Conservation (phyloP, 2,888 invertebrate species). For the Rhopalosiphum nymphaeae region DNA sequence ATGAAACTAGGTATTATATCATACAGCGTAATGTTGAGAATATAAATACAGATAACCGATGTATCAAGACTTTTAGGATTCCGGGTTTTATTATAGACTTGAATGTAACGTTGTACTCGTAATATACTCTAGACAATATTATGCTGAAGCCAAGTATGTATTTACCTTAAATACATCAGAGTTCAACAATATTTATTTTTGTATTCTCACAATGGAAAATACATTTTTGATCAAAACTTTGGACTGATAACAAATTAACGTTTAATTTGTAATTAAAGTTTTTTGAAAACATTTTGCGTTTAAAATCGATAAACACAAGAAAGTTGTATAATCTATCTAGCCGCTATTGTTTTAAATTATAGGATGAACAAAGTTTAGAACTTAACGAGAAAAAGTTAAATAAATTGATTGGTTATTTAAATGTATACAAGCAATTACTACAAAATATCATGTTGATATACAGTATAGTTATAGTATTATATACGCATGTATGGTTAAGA, state of each 20-base stretch:
- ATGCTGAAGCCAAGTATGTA: neutral
- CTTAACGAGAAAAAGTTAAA: neutral
- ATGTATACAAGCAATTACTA: neutral
- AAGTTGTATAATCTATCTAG: neutral
- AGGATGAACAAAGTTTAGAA: neutral
- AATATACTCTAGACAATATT: neutral
- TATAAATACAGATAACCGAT: neutral
- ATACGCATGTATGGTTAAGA: neutral
- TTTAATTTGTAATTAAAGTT: neutral
- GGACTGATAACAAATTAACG: neutral
- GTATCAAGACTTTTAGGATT: neutral
- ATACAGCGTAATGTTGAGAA: neutral
- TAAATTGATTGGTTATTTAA: neutral
- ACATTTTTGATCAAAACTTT: constrained; percentile 5
- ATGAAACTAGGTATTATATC: neutral
- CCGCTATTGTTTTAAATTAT: neutral
- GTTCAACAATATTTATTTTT: neutral
- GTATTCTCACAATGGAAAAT: neutral
- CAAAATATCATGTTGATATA: neutral
- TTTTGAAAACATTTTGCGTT: neutral
- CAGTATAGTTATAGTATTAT: neutral
- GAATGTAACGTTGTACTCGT: neutral
- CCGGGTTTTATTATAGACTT: neutral
- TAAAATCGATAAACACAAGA: neutral
- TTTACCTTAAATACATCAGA: neutral